Evolutionary conservation across 2,113 vertebrate species (phyloP).

Genomic region (Sebastes fasciatus): DNA sequence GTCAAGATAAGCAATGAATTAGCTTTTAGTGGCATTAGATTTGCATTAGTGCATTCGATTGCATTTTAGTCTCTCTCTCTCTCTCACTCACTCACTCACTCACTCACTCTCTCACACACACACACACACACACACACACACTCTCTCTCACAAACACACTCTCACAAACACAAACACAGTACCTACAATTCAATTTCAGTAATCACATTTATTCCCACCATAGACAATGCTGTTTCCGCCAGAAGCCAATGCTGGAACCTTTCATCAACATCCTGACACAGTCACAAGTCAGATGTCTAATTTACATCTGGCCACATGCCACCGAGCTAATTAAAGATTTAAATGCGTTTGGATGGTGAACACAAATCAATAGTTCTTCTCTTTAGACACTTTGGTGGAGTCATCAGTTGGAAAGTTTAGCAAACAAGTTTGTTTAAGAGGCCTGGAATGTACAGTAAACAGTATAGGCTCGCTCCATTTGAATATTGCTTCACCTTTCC

Average conservation of each 20-base stretch:
- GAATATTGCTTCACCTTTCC: constrained; percentile 17
- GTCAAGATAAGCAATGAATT: constrained; percentile 30
- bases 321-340: constrained; percentile 78
- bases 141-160: neutral
- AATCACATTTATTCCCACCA: constrained; percentile 71
- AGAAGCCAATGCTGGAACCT: constrained; percentile 45
- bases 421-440: constrained; percentile 40
- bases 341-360: constrained; percentile 64
- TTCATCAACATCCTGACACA: constrained; percentile 73
- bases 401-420: constrained; percentile 71
- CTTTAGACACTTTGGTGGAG: constrained; percentile 67
- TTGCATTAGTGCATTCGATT: constrained; percentile 60
- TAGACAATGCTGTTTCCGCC: constrained; percentile 58
- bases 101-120: neutral
- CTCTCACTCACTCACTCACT: neutral
- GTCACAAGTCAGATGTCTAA: constrained; percentile 69
- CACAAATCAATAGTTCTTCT: constrained; percentile 72
- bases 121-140: neutral
- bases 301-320: constrained; percentile 75
- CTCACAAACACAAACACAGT: constrained; percentile 22
- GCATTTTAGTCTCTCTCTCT: constrained; percentile 24
- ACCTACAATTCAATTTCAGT: constrained; percentile 57
- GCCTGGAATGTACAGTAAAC: constrained; percentile 16
- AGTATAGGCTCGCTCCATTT: constrained; percentile 23
- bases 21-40: constrained; percentile 55